Percentiles rank a stretch among this genome's conserved stretches.
phyloP scores from a whole-genome alignment of 2,113 vertebrate genomes.

The Eolophus roseicapilla region DNA sequence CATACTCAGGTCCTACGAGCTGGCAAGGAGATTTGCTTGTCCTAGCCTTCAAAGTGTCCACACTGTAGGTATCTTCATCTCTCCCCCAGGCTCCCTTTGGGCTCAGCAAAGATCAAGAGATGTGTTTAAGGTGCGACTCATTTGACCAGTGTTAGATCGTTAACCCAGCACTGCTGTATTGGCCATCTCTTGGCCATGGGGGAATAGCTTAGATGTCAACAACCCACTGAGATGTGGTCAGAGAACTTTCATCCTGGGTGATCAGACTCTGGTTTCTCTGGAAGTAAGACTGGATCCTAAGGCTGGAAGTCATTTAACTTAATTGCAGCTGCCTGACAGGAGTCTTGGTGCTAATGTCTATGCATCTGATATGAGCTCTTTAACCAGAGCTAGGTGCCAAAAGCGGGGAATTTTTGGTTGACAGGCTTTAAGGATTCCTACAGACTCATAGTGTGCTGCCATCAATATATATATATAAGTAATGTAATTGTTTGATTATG shows the following conservation, averaged over 20 bases:
- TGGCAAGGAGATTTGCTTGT: background rate
- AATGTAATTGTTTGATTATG: background rate
- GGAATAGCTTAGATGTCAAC: background rate
- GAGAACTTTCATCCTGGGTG: background rate
- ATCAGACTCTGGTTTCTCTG: background rate
- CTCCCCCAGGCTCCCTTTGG: background rate
- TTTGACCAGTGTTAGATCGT: background rate
- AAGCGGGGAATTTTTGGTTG: background rate
- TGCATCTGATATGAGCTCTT: background rate
- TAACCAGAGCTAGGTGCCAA: background rate
- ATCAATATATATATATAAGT: background rate
- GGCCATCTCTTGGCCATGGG: background rate
- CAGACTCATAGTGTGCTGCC: background rate
- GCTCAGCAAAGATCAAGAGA: background rate
- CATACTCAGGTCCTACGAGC: background rate
- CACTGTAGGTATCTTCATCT: background rate
- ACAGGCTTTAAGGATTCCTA: background rate
- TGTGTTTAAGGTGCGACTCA: background rate
- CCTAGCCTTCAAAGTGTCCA: background rate
- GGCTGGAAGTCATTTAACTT: background rate
- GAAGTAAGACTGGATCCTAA: background rate
- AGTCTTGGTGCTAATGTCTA: accelerated
- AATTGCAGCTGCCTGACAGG: background rate
- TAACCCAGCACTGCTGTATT: background rate
- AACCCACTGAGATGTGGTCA: background rate